Percentiles rank a stretch among this genome's conserved stretches.
phyloP scores from a whole-genome alignment of 2,113 vertebrate genomes.

The Herpailurus yagouaroundi region DNA sequence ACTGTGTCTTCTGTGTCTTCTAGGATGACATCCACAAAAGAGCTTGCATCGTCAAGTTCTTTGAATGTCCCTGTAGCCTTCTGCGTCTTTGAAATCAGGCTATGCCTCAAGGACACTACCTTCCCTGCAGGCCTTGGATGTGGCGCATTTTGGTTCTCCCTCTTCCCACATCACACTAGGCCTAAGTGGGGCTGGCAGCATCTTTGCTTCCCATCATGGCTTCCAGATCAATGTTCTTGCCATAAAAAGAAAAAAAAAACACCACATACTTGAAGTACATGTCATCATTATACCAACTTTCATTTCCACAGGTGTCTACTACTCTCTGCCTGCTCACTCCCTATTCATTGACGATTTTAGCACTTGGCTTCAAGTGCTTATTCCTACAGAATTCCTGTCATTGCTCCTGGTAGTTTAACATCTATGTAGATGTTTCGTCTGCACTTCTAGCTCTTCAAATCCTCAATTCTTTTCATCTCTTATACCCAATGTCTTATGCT shows the following conservation, averaged over 20 bases:
- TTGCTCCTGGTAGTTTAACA: not conserved
- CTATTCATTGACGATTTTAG: not conserved
- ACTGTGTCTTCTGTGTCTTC: not conserved
- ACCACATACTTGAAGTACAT: not conserved
- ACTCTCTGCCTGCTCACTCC: not conserved
- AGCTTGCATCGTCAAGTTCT: not conserved
- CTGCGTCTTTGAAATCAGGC: not conserved
- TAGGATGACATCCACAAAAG: not conserved
- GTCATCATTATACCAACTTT: not conserved
- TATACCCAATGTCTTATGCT: not conserved
- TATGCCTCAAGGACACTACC: not conserved
- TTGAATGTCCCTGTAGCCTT: not conserved
- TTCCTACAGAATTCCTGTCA: not conserved
- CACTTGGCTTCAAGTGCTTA: not conserved
- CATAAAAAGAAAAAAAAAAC: not conserved
- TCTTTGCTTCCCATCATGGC: not conserved
- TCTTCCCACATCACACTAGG: not conserved
- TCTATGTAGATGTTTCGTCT: not conserved
- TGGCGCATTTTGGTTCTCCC: not conserved
- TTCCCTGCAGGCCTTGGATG: not conserved
- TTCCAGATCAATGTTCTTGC: not conserved
- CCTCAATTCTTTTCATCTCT: not conserved
- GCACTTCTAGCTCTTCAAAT: not conserved
- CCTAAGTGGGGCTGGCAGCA: not conserved
- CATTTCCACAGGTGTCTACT: not conserved